Evolutionary conservation across 2,888 invertebrate species (phyloP), one percentile per base, ranked within the genome.

Genomic region (Philereme vetulata): DNA sequence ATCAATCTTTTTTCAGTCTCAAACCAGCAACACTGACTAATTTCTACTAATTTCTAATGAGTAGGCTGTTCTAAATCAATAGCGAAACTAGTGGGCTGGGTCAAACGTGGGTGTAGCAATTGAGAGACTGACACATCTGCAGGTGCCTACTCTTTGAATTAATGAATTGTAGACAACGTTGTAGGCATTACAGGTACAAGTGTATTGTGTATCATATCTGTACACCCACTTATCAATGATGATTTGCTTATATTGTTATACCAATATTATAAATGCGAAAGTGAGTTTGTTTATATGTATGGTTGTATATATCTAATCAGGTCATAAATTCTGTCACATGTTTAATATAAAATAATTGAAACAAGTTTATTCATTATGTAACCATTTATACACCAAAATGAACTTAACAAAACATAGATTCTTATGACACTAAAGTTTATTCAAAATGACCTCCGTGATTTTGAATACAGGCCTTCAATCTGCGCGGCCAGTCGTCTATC

Each of bases 41-140:
- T 10, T 10, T 10, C 5, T 11, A n/a, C 44, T 4, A 44, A 21
- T 49, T 21, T 38, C 33, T 46, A 32, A 38, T 38, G 57, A 56
- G 62, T 56, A 61, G 63, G 68, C 38, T 52, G 50, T 33, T 56
- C 56, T 52, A 59, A 65, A 62, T 63, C 53, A 67, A 65, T 60
- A 64, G 51, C 52, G 50, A 62, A 67, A 11, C 52, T 40, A 52
- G 69, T 64, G 61, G 65, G 67, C 33, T 4, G 64, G 64, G n/a
- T 51, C 6, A 6, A 21, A 35, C 57, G 63, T 65, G 64, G 70
- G 68, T 59, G 70, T 60, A 32, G 51, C 60, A 53, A 68, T 68
- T 65, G 67, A 59, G 53, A 49, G 55, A 54, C 53, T 66, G 68
- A 68, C 65, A 70, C 65, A 66, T 62, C 66, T 66, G 10, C 60